phyloP scores from a whole-genome alignment of 2,888 invertebrate genomes.

The Sympetrum striolatum region DNA sequence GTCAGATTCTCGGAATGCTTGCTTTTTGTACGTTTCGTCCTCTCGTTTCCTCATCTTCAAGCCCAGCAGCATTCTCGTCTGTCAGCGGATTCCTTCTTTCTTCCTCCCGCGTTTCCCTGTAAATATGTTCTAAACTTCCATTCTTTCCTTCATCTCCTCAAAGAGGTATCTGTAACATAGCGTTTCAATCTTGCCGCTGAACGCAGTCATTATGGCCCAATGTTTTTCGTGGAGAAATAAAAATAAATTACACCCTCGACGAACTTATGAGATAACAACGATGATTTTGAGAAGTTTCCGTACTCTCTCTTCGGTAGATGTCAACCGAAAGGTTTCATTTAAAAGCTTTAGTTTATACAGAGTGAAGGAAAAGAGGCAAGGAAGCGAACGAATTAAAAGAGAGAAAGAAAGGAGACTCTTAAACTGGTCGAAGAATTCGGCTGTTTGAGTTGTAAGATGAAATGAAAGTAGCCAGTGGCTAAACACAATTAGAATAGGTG shows the following conservation, averaged over 20 bases:
- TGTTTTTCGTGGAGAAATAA: not conserved
- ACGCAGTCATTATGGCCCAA: not conserved
- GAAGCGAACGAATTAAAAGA: no score
- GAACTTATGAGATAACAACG: not conserved
- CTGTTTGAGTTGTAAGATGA: no score
- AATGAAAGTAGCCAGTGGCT: no score
- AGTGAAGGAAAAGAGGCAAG: no score
- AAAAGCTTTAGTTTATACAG: no score
- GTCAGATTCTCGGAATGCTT: not conserved
- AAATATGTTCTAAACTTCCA: not conserved
- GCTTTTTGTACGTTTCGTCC: not conserved
- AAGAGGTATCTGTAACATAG: not conserved
- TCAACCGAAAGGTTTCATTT: no score
- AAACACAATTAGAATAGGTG: no score
- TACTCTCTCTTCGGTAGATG: no score
- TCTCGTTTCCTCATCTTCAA: not conserved
- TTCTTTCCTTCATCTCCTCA: not conserved
- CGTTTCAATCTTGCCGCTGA: not conserved
- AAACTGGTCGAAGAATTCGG: no score
- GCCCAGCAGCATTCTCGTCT: not conserved
- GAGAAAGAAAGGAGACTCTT: no score
- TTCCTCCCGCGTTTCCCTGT: not conserved
- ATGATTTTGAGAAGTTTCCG: not conserved
- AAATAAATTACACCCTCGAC: not conserved
- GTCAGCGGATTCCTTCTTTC: not conserved